Percentiles rank a stretch among this genome's conserved stretches.
Conservation (phyloP, 2,888 invertebrate species). For the Nycteola revayana region DNA sequence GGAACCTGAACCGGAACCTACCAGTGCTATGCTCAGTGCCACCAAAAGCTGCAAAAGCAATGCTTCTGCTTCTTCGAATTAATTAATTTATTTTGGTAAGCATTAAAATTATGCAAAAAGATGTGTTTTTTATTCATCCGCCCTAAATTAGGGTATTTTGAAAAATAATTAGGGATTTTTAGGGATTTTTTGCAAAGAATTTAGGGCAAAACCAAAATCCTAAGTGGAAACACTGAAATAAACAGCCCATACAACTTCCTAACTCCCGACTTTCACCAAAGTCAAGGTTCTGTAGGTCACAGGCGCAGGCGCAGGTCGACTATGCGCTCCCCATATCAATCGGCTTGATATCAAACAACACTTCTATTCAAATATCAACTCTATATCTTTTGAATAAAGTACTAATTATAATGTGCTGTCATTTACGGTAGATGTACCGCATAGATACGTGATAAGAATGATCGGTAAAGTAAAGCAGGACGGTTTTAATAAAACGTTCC, state of each 20-base stretch:
- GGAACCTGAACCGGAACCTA: no score
- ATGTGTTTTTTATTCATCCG: no score
- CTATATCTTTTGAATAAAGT: slow-evolving; percentile 27
- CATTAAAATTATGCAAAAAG: no score
- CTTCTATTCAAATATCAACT: slow-evolving; percentile 32
- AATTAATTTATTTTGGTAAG: no score
- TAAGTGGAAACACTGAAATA: no score
- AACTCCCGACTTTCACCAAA: slow-evolving; percentile 64
- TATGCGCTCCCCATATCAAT: slow-evolving; percentile 62
- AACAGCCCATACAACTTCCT: slow-evolving; percentile 38
- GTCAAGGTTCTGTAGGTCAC: slow-evolving; percentile 72
- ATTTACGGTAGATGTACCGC: slow-evolving; percentile 37
- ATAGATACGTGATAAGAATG: slow-evolving; percentile 59
- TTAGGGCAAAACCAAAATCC: no score
- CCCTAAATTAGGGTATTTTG: no score
- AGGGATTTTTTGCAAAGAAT: no score
- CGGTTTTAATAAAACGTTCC: slow-evolving; percentile 18
- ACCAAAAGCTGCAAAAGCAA: no score
- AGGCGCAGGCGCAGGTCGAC: slow-evolving; percentile 63
- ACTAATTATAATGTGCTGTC: slow-evolving; percentile 21
- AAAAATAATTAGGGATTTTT: no score
- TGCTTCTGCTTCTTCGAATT: no score
- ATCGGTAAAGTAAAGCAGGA: slow-evolving; percentile 38
- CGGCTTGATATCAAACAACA: slow-evolving; percentile 35
- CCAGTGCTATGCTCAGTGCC: no score